phyloP scores from a whole-genome alignment of 1,140 invertebrate genomes.

The Grapholita molesta region DNA sequence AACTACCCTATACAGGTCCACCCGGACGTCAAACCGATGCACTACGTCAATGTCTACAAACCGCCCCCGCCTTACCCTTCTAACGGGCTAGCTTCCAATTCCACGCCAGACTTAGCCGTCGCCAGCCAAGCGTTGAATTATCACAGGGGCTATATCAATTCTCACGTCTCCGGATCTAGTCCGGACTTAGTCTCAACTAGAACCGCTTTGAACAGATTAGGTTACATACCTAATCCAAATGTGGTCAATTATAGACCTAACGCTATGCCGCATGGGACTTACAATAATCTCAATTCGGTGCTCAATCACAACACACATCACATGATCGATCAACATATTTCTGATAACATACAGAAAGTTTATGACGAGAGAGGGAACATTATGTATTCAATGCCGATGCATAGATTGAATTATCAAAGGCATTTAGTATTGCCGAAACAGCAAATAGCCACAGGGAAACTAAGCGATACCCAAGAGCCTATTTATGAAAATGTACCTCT shows the following conservation, averaged over 20 bases:
- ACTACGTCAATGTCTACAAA: constrained; percentile 86
- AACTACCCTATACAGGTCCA: constrained; percentile 64
- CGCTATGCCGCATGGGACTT: constrained; percentile 81
- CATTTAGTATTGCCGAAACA: constrained; percentile 76
- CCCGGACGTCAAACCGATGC: constrained; percentile 68
- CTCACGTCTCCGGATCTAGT: constrained; percentile 85
- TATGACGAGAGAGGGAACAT: constrained; percentile 80
- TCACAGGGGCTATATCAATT: constrained; percentile 77
- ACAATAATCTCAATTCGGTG: constrained; percentile 81
- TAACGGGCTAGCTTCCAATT: constrained; percentile 84
- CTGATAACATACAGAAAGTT: constrained; percentile 80
- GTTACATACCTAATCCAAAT: constrained; percentile 53
- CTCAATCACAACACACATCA: constrained; percentile 67
- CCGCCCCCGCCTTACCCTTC: constrained; percentile 90
- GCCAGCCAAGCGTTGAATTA: constrained; percentile 78
- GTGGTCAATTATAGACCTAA: constrained; percentile 57
- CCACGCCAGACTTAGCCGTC: constrained; percentile 89
- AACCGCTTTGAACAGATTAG: constrained; percentile 77
- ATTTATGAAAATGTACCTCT: constrained; percentile 89
- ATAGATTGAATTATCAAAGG: constrained; percentile 72
- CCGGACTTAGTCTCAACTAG: constrained; percentile 87
- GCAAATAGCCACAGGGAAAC: constrained; percentile 42
- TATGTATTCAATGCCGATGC: constrained; percentile 80
- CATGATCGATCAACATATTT: constrained; percentile 73
- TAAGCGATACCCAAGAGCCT: constrained; percentile 80